Percentiles rank a stretch among this genome's conserved stretches.
Evolutionary conservation across 2,888 invertebrate genomes (phyloP).

Genomic region (Pristionchus mayeri): DNA sequence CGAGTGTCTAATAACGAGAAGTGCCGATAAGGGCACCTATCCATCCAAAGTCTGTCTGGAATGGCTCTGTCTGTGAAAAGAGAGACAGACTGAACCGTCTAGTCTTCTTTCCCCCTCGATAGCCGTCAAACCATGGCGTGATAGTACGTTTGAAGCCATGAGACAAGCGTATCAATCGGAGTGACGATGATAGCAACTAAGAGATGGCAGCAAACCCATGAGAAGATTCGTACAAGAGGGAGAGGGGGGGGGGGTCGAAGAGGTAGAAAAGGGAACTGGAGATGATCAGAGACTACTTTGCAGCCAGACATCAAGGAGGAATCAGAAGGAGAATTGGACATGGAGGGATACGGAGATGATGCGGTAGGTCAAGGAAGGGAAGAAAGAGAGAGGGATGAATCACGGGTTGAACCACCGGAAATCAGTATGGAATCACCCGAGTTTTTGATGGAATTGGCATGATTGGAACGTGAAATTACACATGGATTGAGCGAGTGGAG

Average conservation of each 20-base stretch:
- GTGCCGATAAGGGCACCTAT: not conserved
- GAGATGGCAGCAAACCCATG: not conserved
- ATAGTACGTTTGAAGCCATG: conserved; percentile 1
- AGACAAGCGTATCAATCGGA: not conserved
- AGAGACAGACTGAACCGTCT: conserved; percentile 20
- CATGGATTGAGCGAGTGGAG: not conserved
- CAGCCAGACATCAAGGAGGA: conserved; percentile 58
- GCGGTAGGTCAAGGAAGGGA: conserved; percentile 55
- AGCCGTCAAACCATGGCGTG: conserved; percentile 29
- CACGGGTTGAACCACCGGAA: no score
- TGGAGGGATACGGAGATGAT: conserved; percentile 39
- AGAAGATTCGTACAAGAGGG: conserved; percentile 4
- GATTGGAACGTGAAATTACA: not conserved
- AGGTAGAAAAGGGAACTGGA: not conserved
- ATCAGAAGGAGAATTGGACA: conserved; percentile 61
- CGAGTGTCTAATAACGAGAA: not conserved
- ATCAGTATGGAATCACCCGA: no score
- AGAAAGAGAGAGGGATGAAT: conserved; percentile 33
- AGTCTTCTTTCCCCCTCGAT: not conserved
- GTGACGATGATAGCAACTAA: not conserved
- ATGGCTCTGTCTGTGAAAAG: not conserved
- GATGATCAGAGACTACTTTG: not conserved
- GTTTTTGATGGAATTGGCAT: no score
- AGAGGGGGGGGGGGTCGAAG: conserved; percentile 2
- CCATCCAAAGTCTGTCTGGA: not conserved